These are phyloP conservation scores for Nomada ferruginata DNA, from an alignment of 2,888 invertebrate genomes.

Conservation along the genomic window DNA sequence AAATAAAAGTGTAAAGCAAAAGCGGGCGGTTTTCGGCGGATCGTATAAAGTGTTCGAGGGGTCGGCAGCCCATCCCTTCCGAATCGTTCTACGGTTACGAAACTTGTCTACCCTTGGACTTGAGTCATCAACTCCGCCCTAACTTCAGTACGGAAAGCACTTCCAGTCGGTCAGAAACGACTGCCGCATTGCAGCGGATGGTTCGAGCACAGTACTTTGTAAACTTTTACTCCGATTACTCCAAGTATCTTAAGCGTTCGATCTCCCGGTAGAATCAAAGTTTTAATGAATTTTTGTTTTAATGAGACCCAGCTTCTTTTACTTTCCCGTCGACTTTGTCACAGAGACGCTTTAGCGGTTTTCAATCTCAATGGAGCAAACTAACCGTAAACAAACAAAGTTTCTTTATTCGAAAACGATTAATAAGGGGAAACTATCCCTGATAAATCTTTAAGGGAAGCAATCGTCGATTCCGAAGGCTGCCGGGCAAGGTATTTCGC, in stretches of 20 bases:
- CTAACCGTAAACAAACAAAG: neutral
- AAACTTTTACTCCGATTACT: constrained; percentile 11
- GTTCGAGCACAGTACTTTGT: constrained; percentile 15
- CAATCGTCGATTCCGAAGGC: neutral
- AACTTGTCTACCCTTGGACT: constrained; percentile 28
- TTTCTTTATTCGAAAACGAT: neutral
- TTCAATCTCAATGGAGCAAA: neutral
- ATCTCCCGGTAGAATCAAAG: constrained; percentile 2
- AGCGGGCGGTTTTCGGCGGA: neutral
- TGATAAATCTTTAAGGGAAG: neutral
- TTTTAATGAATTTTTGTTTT: constrained; percentile 37
- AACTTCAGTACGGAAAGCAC: constrained; percentile 20
- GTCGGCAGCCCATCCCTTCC: neutral
- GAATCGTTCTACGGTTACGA: neutral
- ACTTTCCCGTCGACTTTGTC: neutral
- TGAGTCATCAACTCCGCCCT: constrained; percentile 21
- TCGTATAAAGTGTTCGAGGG: neutral
- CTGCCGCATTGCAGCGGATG: constrained; percentile 21
- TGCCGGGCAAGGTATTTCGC: neutral
- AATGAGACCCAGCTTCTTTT: neutral
- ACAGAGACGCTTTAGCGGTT: neutral
- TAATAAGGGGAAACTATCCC: neutral
- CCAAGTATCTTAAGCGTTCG: constrained; percentile 20
- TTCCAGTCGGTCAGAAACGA: constrained; percentile 19
- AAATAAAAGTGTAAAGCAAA: neutral